Conservation (phyloP, 2,113 vertebrate species). For the Damaliscus lunatus region DNA sequence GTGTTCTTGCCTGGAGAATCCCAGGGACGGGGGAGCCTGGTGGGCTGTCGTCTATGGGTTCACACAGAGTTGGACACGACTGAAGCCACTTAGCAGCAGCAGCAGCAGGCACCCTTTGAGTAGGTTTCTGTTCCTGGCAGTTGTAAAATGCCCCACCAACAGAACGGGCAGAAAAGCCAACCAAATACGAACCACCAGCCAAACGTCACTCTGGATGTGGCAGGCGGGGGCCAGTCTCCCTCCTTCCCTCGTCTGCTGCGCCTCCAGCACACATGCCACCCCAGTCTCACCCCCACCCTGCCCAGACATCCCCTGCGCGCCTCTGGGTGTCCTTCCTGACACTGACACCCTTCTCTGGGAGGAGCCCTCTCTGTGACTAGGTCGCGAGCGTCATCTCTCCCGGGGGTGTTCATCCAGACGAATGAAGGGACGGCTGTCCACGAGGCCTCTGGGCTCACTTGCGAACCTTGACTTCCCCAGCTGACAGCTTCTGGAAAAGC, state of each 20-base stretch:
- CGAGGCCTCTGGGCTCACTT: neutral
- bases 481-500: neutral
- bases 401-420: neutral
- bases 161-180: neutral
- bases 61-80: rapidly evolving
- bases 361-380: rapidly evolving
- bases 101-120: neutral
- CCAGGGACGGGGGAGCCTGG: no score
- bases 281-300: rapidly evolving
- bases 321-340: neutral
- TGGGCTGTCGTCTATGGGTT: no score
- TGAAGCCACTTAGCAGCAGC: no score
- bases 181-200: neutral
- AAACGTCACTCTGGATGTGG: rapidly evolving
- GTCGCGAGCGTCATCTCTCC: rapidly evolving
- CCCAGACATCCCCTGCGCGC: rapidly evolving
- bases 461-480: no score
- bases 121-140: neutral
- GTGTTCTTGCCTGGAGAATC: no score
- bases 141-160: neutral
- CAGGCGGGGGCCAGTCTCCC: neutral
- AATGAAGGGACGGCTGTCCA: rapidly evolving
- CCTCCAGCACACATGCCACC: neutral
- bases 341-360: rapidly evolving
- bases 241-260: neutral